These are phyloP conservation scores for Rhagoletis pomonella DNA, from an alignment of 1,140 invertebrate genomes.

Conservation along the genomic window DNA sequence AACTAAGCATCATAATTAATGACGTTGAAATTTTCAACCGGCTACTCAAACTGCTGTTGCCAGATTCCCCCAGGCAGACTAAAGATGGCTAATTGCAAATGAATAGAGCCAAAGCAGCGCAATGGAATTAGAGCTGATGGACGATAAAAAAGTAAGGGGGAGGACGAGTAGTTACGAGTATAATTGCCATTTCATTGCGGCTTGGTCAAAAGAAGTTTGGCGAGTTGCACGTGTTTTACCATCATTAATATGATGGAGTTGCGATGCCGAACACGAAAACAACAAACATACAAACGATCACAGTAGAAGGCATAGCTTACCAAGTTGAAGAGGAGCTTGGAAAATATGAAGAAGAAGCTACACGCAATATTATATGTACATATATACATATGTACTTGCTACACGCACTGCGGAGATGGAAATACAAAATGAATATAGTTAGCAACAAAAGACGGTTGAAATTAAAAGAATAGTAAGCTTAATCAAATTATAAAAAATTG, in stretches of 20 bases:
- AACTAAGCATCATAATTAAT: not conserved
- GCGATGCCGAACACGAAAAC: not conserved
- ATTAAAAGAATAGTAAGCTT: not conserved
- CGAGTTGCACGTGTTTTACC: constrained; percentile 23
- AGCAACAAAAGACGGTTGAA: not conserved
- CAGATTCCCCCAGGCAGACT: not conserved
- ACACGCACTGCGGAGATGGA: not conserved
- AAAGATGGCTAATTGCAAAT: not conserved
- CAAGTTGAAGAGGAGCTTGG: not conserved
- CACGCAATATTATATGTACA: not conserved
- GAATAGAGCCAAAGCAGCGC: not conserved
- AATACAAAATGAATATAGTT: not conserved
- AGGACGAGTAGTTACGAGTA: not conserved
- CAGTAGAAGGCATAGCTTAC: not conserved
- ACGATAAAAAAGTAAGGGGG: not conserved
- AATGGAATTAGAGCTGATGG: not conserved
- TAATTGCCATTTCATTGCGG: constrained; percentile 37
- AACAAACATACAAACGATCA: not conserved
- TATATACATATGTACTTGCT: not conserved
- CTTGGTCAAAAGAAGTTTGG: constrained; percentile 37
- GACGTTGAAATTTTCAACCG: constrained; percentile 1
- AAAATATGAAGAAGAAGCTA: not conserved
- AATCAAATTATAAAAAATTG: not conserved
- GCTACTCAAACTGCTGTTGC: constrained; percentile 19
- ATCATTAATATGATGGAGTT: constrained; percentile 8